A percentile compares a stretch with the other conserved stretches of the same genome.
Evolutionary conservation across 2,113 vertebrate species (phyloP).

Genomic region (Hemiprocne comata): DNA sequence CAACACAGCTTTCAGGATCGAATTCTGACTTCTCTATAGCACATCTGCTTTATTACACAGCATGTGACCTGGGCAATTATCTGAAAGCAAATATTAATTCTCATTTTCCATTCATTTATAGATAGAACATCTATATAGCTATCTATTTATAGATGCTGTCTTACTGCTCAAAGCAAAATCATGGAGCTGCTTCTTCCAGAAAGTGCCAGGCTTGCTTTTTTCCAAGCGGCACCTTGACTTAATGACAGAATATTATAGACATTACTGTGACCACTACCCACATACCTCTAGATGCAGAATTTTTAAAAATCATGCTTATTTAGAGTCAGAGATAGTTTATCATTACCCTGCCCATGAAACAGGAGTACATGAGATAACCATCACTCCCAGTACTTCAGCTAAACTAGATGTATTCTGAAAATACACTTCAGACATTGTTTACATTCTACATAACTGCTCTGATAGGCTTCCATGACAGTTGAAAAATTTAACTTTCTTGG

Average conservation of each 20-base stretch:
- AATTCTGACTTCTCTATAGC: background rate
- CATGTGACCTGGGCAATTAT: background rate
- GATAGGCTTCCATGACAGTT: background rate
- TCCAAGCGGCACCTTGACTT: background rate
- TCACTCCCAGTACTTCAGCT: background rate
- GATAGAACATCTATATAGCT: background rate
- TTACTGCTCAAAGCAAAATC: background rate
- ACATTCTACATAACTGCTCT: background rate
- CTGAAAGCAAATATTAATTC: conserved; percentile 22
- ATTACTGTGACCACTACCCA: background rate
- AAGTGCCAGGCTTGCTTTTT: background rate
- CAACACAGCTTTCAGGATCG: background rate
- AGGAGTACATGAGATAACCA: background rate
- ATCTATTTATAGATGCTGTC: background rate
- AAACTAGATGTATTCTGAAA: background rate
- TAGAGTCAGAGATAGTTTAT: background rate
- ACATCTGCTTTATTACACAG: background rate
- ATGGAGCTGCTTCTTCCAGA: background rate
- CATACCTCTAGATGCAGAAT: background rate
- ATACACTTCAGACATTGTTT: background rate
- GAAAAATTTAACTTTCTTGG: background rate
- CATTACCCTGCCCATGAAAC: background rate
- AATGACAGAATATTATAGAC: background rate
- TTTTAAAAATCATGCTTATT: background rate
- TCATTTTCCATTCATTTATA: background rate